Evolutionary conservation across 2,797 vertebrate genomes (phyloP), one percentile per base, ranked within the genome.

Genomic region (Poeciliopsis turneri): DNA sequence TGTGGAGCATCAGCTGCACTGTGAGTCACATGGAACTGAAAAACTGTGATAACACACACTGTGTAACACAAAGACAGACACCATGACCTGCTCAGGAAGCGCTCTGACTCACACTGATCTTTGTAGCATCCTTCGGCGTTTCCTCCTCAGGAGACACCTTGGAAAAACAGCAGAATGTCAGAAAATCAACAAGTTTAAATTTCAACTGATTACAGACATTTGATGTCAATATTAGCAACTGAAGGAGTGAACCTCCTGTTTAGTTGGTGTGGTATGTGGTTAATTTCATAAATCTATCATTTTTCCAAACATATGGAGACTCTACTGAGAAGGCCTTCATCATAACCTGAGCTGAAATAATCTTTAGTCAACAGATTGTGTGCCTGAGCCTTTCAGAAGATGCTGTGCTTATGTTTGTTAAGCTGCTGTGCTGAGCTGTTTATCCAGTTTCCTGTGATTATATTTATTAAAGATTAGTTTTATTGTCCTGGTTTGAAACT

Each of bases 91-190:
- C 47, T 69, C 64, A 78, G 47, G 76, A 8, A 72, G 46, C 30
- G 39, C 25, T 66, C 46, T 53, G 53, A 98, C 98, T 98, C 93
- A 99, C 98, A n/a, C 98, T 99, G 92, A 99, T 99, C 95, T 99
- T 99, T 73, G 97, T 98, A 0, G 97, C 97, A 12, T 97, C 98
- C 93, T 97, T 98, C 79, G 95, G 95, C 0, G 95, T 89, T 84
- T 97, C 97, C 74, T 97, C 97, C 86, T 96, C 97, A 9, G 95
- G 93, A 86, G 95, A 95, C 88, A 98, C 95, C 97, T 99, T 92
- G 39, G 87, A 83, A 76, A 76, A 84, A 59, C n/a, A 45, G 25
- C 6, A 70, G 41, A 30, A 71, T 68, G 55, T 49, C 77, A 75
- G 73, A 64, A 76, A 73, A n/a, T 28, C 8, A 7, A 49, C n/a